Percentiles rank a stretch among this genome's conserved stretches.
Evolutionary conservation across 2,797 vertebrate genomes (phyloP).

Genomic region (Tragelaphus oryx): DNA sequence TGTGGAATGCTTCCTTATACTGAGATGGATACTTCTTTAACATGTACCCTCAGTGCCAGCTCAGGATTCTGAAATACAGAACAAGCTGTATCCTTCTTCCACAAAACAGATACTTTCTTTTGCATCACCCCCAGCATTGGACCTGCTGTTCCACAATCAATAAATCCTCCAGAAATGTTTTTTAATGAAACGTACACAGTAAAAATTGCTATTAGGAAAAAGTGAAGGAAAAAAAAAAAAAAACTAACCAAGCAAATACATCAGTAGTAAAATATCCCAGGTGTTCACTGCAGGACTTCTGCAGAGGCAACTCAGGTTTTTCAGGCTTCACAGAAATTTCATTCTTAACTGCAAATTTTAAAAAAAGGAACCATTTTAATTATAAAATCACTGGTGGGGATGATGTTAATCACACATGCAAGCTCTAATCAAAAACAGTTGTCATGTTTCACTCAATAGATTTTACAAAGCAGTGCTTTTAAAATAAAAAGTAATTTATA

Average conservation of each 20-base stretch:
- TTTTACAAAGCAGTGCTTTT: constrained; percentile 38
- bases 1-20: not conserved
- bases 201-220: not conserved
- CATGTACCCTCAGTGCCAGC: not conserved
- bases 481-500: not conserved
- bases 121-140: not conserved
- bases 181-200: not conserved
- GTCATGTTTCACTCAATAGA: not conserved
- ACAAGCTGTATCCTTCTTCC: not conserved
- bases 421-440: not conserved
- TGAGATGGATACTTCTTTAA: not conserved
- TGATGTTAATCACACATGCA: not conserved
- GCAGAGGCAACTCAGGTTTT: not conserved
- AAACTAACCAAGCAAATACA: constrained; percentile 48
- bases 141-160: not conserved
- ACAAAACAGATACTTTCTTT: not conserved
- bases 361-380: not conserved
- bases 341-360: constrained; percentile 43
- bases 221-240: not conserved
- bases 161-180: not conserved
- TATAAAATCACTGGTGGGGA: not conserved
- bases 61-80: not conserved
- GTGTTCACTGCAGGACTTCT: not conserved
- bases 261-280: constrained; percentile 1
- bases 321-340: not conserved